phyloP scores from a whole-genome alignment of 2,888 invertebrate species.

The Bellardia pandia region DNA sequence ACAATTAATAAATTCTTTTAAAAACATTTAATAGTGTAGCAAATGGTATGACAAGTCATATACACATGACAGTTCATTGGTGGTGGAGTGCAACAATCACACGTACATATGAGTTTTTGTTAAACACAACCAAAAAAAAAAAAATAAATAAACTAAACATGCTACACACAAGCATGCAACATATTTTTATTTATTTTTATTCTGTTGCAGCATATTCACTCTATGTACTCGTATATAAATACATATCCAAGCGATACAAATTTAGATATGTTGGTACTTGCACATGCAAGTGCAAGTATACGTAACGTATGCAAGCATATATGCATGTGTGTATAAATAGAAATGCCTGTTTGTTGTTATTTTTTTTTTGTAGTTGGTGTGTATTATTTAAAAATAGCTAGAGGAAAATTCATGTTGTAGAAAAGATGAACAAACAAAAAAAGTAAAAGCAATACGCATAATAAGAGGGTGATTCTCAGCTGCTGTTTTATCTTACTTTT shows the following conservation, averaged over 20 bases:
- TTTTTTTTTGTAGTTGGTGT: conserved; percentile 1
- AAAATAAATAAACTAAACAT: not conserved
- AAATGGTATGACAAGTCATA: conserved; percentile 39
- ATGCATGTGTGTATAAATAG: conserved; percentile 48
- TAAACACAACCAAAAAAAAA: not conserved
- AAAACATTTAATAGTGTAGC: conserved; percentile 29
- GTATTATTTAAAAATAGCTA: conserved; percentile 58
- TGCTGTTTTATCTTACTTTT: conserved; percentile 31
- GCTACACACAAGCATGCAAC: not conserved
- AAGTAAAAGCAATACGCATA: conserved; percentile 42
- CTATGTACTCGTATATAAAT: not conserved
- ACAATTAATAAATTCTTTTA: conserved; percentile 33
- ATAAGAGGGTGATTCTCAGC: conserved; percentile 60
- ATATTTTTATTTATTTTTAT: conserved; percentile 4
- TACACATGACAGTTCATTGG: not conserved
- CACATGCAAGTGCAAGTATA: not conserved
- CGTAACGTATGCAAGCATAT: conserved; percentile 21
- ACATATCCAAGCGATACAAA: not conserved
- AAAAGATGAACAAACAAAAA: conserved; percentile 35
- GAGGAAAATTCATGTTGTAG: conserved; percentile 30
- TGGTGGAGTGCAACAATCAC: not conserved
- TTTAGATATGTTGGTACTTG: not conserved
- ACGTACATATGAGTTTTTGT: not conserved
- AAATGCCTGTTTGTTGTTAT: conserved; percentile 43
- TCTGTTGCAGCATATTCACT: not conserved